Conservation (phyloP, 2,797 vertebrate species). For the Peromyscus aztecus region DNA sequence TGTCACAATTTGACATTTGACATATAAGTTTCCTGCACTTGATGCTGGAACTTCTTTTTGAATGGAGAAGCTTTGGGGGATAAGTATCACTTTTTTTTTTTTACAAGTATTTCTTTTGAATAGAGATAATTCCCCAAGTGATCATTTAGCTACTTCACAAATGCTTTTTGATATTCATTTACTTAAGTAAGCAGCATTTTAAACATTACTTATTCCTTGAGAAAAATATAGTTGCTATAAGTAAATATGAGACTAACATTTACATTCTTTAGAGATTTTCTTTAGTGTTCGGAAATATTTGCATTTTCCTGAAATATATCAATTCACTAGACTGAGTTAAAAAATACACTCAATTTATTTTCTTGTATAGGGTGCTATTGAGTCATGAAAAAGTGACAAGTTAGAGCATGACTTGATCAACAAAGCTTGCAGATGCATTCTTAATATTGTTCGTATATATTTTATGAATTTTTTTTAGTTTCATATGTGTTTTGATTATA, state of each 20-base stretch:
- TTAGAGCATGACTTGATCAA: neutral
- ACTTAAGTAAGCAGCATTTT: neutral
- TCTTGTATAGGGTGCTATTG: neutral
- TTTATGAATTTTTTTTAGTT: neutral
- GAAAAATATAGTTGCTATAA: neutral
- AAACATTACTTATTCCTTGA: neutral
- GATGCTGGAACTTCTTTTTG: neutral
- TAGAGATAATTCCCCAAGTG: neutral
- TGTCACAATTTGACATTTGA: neutral
- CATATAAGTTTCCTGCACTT: neutral
- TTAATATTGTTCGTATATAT: neutral
- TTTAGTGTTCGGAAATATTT: neutral
- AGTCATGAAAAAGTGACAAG: constrained; percentile 8
- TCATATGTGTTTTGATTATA: neutral
- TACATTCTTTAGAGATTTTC: neutral
- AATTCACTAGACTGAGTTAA: neutral
- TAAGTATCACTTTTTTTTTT: neutral
- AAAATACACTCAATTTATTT: constrained; percentile 41
- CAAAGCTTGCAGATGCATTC: neutral
- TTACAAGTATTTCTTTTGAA: neutral
- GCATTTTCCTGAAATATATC: neutral
- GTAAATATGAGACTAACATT: neutral
- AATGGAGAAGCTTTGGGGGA: neutral
- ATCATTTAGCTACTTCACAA: neutral
- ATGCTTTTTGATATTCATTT: neutral